Evolutionary conservation across 2,888 invertebrate genomes (phyloP).

Genomic region (Cheilosia soror): DNA sequence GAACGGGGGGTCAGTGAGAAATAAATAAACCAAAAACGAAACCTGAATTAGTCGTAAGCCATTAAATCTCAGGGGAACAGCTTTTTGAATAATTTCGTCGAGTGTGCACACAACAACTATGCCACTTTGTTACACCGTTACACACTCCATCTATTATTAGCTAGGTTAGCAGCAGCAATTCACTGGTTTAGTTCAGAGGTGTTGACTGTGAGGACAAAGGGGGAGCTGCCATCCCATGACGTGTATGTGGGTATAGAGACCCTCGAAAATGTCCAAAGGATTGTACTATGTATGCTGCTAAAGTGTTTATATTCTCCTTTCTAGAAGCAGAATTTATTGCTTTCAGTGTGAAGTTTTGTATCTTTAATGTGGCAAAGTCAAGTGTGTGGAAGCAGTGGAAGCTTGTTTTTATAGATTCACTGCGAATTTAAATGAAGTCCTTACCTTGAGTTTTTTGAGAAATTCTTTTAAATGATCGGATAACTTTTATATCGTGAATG

Average conservation of each 20-base stretch:
- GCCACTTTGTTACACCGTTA: slow-evolving; percentile 62
- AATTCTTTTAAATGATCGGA: background rate
- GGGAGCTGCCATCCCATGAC: background rate
- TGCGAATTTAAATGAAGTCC: background rate
- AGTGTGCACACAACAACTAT: slow-evolving; percentile 49
- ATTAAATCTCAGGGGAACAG: slow-evolving; percentile 71
- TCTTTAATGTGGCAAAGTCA: slow-evolving; percentile 63
- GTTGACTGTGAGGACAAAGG: slow-evolving; percentile 38
- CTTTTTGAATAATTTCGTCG: slow-evolving; percentile 72
- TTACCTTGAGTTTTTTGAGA: background rate
- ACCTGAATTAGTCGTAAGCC: slow-evolving; percentile 71
- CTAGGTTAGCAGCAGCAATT: slow-evolving; percentile 31
- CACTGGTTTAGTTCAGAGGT: slow-evolving; percentile 57
- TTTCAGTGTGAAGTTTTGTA: slow-evolving; percentile 60
- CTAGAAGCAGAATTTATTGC: slow-evolving; percentile 63
- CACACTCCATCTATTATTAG: slow-evolving; percentile 60
- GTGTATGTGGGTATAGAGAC: background rate
- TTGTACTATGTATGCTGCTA: slow-evolving; percentile 7
- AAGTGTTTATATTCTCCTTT: slow-evolving; percentile 59
- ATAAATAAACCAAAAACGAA: slow-evolving; percentile 55
- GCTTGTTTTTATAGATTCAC: slow-evolving; percentile 37
- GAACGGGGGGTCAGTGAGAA: slow-evolving; percentile 32
- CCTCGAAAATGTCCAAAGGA: slow-evolving; percentile 56
- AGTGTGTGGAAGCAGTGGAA: slow-evolving; percentile 38
- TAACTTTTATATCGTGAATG: background rate